Evolutionary conservation across 2,888 invertebrate genomes (phyloP).

Genomic region (Melanargia galathea): DNA sequence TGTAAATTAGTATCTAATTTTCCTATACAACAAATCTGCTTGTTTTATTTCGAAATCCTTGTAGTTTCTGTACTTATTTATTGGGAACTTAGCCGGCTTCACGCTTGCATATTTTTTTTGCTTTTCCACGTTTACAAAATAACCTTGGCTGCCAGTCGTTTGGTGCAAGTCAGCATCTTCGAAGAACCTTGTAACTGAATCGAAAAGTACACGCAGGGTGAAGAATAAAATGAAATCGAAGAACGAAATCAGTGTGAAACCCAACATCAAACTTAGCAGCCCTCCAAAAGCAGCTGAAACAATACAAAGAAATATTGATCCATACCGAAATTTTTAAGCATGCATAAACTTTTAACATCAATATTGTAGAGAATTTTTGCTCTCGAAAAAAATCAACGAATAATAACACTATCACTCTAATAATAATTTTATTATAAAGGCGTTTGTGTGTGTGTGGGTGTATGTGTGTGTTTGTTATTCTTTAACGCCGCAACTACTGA

Average conservation of each 20-base stretch:
- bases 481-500: no score
- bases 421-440: no score
- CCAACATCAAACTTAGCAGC: slow-evolving; percentile 85
- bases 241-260: slow-evolving; percentile 86
- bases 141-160: slow-evolving; percentile 2
- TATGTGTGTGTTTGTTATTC: no score
- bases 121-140: slow-evolving; percentile 33
- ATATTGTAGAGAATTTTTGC: no score
- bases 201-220: slow-evolving; percentile 76
- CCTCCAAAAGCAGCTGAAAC: slow-evolving; percentile 87
- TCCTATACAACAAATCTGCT: background rate
- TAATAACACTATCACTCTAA: no score
- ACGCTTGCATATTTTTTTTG: slow-evolving; percentile 26
- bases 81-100: slow-evolving; percentile 11
- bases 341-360: no score
- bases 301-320: slow-evolving; percentile 8
- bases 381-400: no score
- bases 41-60: slow-evolving; percentile 13
- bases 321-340: no score
- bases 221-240: slow-evolving; percentile 86
- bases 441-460: no score
- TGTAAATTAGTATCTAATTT: slow-evolving; percentile 16
- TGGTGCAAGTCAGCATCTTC: background rate
- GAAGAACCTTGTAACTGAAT: slow-evolving; percentile 41
- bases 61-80: slow-evolving; percentile 1